These are phyloP conservation scores for Callithrix jacchus DNA, from an alignment of 2,113 vertebrate genomes.

Conservation along the genomic window DNA sequence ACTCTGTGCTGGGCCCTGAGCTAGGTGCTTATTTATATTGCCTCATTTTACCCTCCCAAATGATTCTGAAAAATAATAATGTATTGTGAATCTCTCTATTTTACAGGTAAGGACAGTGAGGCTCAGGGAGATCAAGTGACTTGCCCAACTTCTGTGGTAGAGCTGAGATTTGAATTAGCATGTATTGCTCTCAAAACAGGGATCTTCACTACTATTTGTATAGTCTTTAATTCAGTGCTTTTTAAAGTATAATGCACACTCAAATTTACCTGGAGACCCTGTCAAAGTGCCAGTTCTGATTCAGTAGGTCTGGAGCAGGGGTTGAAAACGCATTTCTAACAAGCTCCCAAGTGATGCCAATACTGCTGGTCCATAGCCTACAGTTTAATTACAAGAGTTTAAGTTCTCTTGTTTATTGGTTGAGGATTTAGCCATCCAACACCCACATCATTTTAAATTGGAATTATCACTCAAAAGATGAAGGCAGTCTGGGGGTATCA, in stretches of 20 bases:
- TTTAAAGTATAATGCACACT: neutral
- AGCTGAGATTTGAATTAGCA: neutral
- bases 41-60: neutral
- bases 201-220: neutral
- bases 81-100: neutral
- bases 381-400: neutral
- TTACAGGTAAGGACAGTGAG: neutral
- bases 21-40: neutral
- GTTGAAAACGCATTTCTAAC: neutral
- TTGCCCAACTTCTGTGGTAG: neutral
- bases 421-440: neutral
- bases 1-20: neutral
- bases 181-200: neutral
- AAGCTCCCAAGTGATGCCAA: neutral
- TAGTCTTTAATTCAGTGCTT: neutral
- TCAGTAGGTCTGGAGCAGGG: neutral
- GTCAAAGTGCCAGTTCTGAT: neutral
- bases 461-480: neutral
- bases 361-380: neutral
- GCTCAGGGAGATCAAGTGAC: neutral
- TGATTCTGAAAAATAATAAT: neutral
- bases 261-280: neutral
- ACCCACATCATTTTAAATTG: neutral
- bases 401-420: neutral
- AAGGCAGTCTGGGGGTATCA: neutral